Conservation (phyloP, 2,888 invertebrate genomes). For the Sphinx pinastri region DNA sequence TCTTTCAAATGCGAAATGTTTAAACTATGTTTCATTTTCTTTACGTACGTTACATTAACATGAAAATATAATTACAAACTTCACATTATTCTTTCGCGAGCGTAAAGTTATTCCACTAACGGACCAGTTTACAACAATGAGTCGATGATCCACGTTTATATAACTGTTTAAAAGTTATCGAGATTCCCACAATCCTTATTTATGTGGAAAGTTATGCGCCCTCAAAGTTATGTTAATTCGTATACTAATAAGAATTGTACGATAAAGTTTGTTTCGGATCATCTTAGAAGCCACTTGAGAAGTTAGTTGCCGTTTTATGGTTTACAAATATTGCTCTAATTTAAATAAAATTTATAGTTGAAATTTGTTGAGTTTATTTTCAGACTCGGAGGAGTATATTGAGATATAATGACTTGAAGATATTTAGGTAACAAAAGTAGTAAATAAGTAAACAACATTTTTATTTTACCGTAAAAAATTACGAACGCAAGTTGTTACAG, state of each 20-base stretch:
- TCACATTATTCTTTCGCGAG: slow-evolving; percentile 8
- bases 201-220: slow-evolving; percentile 31
- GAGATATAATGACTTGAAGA: too few species aligned
- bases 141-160: slow-evolving; percentile 35
- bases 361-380: background rate
- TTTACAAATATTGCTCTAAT: slow-evolving; percentile 30
- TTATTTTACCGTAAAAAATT: too few species aligned
- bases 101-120: background rate
- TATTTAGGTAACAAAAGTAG: background rate
- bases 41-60: background rate
- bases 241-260: slow-evolving; percentile 41
- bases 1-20: too few species aligned
- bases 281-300: slow-evolving; percentile 44
- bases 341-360: slow-evolving; percentile 19
- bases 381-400: background rate
- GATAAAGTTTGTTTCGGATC: slow-evolving; percentile 45
- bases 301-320: slow-evolving; percentile 32
- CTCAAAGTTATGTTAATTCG: slow-evolving; percentile 43
- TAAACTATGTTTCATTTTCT: too few species aligned
- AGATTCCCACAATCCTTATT: slow-evolving; percentile 37
- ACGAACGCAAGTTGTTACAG: too few species aligned
- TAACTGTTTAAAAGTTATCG: slow-evolving; percentile 27
- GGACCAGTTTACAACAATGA: slow-evolving; percentile 30
- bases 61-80: background rate
- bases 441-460: too few species aligned